A percentile compares a stretch with the other conserved stretches of the same genome.
Conservation (phyloP, 2,113 vertebrate species). For the Corydoras sp. region DNA sequence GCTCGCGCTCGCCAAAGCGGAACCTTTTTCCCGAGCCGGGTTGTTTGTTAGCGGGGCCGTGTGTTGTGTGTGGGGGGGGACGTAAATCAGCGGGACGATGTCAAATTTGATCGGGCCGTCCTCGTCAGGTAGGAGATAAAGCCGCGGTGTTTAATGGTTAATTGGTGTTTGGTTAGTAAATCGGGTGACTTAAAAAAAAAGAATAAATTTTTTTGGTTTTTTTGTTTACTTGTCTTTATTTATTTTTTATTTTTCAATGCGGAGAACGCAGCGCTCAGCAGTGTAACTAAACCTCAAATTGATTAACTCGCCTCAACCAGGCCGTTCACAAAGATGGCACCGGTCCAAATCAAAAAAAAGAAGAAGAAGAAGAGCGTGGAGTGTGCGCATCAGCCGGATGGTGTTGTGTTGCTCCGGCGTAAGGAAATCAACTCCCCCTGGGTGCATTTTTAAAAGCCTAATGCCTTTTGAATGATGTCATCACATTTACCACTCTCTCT, state of each 20-base stretch:
- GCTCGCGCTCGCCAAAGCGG: not conserved
- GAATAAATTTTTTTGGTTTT: too few relatives aligned
- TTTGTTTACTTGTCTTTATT: too few relatives aligned
- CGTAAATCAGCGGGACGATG: constrained; percentile 97
- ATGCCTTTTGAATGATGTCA: constrained; percentile 99
- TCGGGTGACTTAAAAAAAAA: constrained; percentile 80
- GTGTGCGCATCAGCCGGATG: constrained; percentile 91
- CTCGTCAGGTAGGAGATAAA: constrained; percentile 97
- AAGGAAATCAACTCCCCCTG: constrained; percentile 98
- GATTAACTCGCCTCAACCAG: constrained; percentile 99
- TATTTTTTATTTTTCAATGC: constrained; percentile 83
- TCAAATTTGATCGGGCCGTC: constrained; percentile 99
- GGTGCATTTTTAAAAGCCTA: constrained; percentile 99
- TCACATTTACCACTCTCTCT: constrained; percentile 84
- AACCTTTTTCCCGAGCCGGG: not conserved
- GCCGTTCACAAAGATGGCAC: constrained; percentile 99
- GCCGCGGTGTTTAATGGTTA: constrained; percentile 99
- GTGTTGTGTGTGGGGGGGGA: constrained; percentile 32
- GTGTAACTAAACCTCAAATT: constrained; percentile 99
- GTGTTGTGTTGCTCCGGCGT: constrained; percentile 99
- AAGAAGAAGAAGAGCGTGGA: constrained; percentile 69
- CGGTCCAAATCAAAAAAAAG: constrained; percentile 86
- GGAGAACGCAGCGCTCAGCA: constrained; percentile 99
- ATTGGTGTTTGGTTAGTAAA: constrained; percentile 99
- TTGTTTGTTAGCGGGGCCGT: not conserved